Percentiles rank a stretch among this genome's conserved stretches.
phyloP scores from a whole-genome alignment of 2,113 vertebrate species.

The Campylomormyrus numenius region DNA sequence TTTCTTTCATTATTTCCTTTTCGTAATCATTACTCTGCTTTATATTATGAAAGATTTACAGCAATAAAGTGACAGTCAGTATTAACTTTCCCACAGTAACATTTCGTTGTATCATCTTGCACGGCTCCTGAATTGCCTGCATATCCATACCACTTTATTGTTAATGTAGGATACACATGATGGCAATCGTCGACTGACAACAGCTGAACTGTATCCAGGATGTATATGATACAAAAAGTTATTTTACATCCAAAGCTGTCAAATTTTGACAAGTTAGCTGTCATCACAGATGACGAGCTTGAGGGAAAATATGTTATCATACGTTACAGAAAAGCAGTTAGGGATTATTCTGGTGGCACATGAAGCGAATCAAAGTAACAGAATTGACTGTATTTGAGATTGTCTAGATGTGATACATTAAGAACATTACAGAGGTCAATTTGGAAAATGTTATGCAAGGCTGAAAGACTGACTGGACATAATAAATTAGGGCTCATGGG shows the following conservation, averaged over 20 bases:
- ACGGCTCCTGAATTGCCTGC: background rate
- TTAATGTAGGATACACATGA: background rate
- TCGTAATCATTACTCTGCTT: background rate
- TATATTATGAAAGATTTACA: background rate
- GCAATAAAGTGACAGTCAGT: background rate
- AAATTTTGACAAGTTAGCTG: background rate
- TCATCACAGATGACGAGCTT: background rate
- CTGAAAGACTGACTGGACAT: background rate
- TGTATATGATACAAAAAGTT: background rate
- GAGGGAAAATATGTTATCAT: background rate
- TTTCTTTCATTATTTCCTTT: background rate
- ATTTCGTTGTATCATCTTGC: background rate
- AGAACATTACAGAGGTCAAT: background rate
- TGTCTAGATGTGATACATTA: background rate
- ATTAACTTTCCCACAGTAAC: background rate
- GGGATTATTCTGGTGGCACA: background rate
- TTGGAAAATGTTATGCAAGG: background rate
- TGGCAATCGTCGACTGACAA: background rate
- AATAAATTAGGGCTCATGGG: background rate
- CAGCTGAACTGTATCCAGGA: background rate
- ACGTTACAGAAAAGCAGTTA: background rate
- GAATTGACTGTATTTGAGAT: background rate
- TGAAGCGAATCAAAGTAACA: background rate
- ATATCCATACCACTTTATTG: background rate
- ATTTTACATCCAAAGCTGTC: background rate